phyloP scores from a whole-genome alignment of 2,888 invertebrate genomes.

The Limnephilus auricula region DNA sequence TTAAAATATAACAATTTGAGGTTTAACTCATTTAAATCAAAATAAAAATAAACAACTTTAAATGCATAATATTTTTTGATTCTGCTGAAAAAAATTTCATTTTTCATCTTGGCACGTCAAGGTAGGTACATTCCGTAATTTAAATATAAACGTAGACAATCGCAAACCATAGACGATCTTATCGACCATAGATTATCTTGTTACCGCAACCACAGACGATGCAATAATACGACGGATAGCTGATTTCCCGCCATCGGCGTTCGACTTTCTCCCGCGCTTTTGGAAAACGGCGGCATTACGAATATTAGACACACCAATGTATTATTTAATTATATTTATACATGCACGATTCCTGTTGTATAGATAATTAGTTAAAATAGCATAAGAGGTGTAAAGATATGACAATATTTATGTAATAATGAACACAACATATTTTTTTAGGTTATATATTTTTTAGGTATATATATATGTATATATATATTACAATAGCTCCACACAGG shows the following conservation, averaged over 20 bases:
- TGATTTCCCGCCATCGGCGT: not conserved
- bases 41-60: too few relatives aligned
- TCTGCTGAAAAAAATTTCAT: too few relatives aligned
- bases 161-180: not conserved
- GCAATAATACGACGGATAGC: not conserved
- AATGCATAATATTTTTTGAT: too few relatives aligned
- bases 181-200: not conserved
- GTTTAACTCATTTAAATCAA: too few relatives aligned
- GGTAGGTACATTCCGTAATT: too few relatives aligned
- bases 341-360: not conserved
- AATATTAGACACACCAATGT: not conserved
- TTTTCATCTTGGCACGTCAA: too few relatives aligned
- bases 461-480: too few relatives aligned
- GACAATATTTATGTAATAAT: not conserved
- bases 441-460: too few relatives aligned
- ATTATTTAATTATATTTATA: not conserved
- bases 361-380: not conserved
- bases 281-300: not conserved
- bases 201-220: not conserved
- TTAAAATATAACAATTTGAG: too few relatives aligned
- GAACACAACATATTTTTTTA: too few relatives aligned
- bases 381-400: not conserved
- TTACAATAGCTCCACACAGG: too few relatives aligned
- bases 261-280: not conserved
- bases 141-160: too few relatives aligned